Conservation (phyloP, 2,888 invertebrate species). For the Parochlus steinenii region DNA sequence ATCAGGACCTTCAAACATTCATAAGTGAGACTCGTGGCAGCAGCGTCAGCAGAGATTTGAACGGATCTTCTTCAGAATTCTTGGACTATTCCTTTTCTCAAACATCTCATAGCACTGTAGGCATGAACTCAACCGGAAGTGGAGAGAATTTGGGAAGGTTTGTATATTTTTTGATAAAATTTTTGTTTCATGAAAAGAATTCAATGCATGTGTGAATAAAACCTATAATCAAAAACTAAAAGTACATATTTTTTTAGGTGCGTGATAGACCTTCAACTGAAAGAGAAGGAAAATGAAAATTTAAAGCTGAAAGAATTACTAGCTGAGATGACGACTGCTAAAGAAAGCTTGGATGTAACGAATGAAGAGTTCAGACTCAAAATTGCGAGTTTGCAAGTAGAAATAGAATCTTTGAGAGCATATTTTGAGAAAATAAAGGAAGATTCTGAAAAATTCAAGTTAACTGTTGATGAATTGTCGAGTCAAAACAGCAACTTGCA, state of each 20-base stretch:
- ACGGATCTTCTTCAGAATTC: slow-evolving; percentile 21
- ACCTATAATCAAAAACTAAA: too few relatives aligned
- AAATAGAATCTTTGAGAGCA: neutral
- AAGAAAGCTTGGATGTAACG: neutral
- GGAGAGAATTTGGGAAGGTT: slow-evolving; percentile 26
- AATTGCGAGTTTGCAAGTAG: neutral
- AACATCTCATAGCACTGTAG: slow-evolving; percentile 17
- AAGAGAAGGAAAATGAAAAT: slow-evolving; percentile 27
- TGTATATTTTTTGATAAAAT: too few relatives aligned
- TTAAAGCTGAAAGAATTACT: slow-evolving; percentile 1
- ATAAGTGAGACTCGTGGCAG: slow-evolving; percentile 22
- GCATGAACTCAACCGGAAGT: slow-evolving; percentile 18
- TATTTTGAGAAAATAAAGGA: neutral
- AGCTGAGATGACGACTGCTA: neutral
- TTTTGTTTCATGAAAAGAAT: too few relatives aligned
- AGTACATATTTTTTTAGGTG: too few relatives aligned
- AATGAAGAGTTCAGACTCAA: neutral
- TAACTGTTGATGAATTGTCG: neutral
- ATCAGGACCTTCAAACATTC: slow-evolving; percentile 23
- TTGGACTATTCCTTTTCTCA: slow-evolving; percentile 20
- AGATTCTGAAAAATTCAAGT: neutral
- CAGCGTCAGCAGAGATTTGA: slow-evolving; percentile 16
- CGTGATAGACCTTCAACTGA: slow-evolving; percentile 27
- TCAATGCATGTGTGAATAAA: too few relatives aligned
- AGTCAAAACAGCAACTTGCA: slow-evolving; percentile 1